Percentiles rank a stretch among this genome's conserved stretches.
Evolutionary conservation across 2,888 invertebrate genomes (phyloP).

Genomic region (Linnaemya tessellans): DNA sequence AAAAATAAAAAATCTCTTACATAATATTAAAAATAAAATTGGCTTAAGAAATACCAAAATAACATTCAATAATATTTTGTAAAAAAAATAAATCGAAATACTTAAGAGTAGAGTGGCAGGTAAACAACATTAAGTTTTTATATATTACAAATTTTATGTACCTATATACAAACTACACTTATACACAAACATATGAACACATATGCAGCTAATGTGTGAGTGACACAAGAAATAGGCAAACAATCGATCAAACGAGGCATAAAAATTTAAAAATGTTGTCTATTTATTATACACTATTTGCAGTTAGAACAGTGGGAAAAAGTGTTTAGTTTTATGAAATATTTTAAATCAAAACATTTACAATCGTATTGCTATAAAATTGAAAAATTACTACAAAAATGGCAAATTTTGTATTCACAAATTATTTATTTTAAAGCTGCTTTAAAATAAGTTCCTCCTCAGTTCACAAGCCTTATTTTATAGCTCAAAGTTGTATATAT

Average conservation of each 20-base stretch:
- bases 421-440: too few relatives aligned
- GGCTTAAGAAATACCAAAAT: constrained; percentile 36
- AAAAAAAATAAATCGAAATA: constrained; percentile 21
- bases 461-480: too few relatives aligned
- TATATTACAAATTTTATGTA: background rate
- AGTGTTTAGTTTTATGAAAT: background rate
- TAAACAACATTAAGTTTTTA: constrained; percentile 1
- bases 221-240: background rate
- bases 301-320: constrained; percentile 7
- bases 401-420: too few relatives aligned
- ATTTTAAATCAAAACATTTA: background rate
- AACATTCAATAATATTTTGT: constrained; percentile 39
- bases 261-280: background rate
- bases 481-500: too few relatives aligned
- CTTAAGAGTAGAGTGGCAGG: background rate
- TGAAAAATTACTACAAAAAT: too few relatives aligned
- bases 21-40: constrained; percentile 52
- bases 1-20: constrained; percentile 64
- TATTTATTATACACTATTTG: background rate
- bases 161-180: constrained; percentile 2
- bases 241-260: constrained; percentile 22
- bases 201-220: constrained; percentile 22
- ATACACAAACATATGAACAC: background rate
- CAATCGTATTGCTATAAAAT: too few relatives aligned
- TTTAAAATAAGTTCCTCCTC: too few relatives aligned